phyloP scores from a whole-genome alignment of 2,113 vertebrate species.

The Mormoops blainvillei region DNA sequence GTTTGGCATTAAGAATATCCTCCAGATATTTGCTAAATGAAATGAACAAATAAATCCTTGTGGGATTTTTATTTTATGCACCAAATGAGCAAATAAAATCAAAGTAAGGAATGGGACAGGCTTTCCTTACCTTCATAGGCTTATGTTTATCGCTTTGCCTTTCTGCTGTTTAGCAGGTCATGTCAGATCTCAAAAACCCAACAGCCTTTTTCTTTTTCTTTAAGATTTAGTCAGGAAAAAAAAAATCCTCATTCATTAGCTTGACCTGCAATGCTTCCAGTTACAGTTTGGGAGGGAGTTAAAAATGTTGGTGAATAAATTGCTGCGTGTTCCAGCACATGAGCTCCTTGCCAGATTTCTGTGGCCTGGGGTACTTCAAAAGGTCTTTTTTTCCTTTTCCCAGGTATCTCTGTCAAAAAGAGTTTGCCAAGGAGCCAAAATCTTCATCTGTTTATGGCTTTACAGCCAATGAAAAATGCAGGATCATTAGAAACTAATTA shows the following conservation, averaged over 20 bases:
- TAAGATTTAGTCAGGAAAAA: background rate
- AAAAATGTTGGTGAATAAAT: slow-evolving; percentile 56
- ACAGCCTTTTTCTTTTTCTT: background rate
- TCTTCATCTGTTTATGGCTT: slow-evolving; percentile 66
- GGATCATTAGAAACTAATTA: slow-evolving; percentile 72
- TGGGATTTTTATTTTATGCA: background rate
- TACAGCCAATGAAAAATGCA: slow-evolving; percentile 65
- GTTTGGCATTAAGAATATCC: background rate
- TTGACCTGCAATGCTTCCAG: background rate
- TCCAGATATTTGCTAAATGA: background rate
- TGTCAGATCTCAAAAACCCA: background rate
- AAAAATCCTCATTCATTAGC: background rate
- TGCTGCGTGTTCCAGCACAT: background rate
- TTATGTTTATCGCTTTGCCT: background rate
- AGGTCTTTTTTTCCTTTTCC: background rate
- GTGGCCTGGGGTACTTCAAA: slow-evolving; percentile 46
- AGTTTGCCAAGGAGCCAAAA: slow-evolving; percentile 64
- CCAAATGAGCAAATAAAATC: background rate
- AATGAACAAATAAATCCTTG: background rate
- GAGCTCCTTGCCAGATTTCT: slow-evolving; percentile 52
- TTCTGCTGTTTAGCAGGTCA: background rate
- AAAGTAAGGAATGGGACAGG: background rate
- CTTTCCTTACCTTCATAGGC: background rate
- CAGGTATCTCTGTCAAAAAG: slow-evolving; percentile 69
- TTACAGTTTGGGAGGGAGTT: slow-evolving; percentile 45